Conservation (phyloP, 2,797 vertebrate species). For the Garrulus glandarius region DNA sequence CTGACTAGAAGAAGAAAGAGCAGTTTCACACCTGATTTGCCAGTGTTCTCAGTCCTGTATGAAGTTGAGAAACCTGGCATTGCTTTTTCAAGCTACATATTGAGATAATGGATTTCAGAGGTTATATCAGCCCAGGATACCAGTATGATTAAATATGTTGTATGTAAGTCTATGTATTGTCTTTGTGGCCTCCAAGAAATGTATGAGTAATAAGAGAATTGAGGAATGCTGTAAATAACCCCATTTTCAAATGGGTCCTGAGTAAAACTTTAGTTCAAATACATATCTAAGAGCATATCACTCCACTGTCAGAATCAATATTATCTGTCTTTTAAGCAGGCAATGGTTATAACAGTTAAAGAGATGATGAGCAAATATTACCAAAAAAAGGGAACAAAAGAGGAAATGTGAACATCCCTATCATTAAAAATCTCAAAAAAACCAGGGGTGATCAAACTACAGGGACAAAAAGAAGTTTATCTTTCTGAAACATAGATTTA, state of each 20-base stretch:
- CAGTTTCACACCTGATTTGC: neutral
- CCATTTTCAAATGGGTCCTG: neutral
- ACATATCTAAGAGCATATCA: neutral
- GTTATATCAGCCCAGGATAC: neutral
- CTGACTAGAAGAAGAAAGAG: neutral
- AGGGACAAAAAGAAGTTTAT: neutral
- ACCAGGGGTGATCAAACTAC: neutral
- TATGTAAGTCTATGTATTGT: neutral
- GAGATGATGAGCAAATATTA: neutral
- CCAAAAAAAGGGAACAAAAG: neutral
- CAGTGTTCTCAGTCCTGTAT: neutral
- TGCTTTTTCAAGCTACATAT: neutral
- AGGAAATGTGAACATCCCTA: neutral
- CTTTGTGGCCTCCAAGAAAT: neutral
- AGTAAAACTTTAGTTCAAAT: neutral
- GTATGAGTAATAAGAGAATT: neutral
- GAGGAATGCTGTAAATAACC: neutral
- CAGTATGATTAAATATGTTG: neutral
- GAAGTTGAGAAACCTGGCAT: neutral
- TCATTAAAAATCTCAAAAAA: neutral
- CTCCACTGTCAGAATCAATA: neutral
- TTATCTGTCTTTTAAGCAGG: neutral
- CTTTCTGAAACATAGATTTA: neutral
- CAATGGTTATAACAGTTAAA: neutral
- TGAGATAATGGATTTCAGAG: neutral